Percentiles rank a stretch among this genome's conserved stretches.
phyloP scores from a whole-genome alignment of 1,140 invertebrate genomes.

The Paraescarpia echinospica region DNA sequence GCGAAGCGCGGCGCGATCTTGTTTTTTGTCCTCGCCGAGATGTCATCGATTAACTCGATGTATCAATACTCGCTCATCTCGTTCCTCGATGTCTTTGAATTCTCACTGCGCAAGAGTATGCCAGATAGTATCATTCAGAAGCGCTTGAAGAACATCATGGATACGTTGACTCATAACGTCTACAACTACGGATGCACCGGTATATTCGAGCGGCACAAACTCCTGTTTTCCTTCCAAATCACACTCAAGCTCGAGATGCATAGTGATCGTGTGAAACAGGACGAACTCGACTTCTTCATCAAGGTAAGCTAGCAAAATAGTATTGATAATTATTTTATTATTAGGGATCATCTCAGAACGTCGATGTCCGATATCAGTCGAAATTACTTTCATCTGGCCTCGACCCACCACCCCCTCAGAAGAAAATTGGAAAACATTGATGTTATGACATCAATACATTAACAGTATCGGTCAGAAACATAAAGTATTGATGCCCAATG shows the following conservation, averaged over 20 bases:
- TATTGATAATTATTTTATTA: no score
- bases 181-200: constrained; percentile 88
- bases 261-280: constrained; percentile 65
- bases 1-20: constrained; percentile 82
- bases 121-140: constrained; percentile 72
- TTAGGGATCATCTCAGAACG: no score
- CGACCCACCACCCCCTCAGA: no score
- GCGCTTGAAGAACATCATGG: constrained; percentile 78
- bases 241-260: constrained; percentile 77
- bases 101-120: constrained; percentile 76
- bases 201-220: constrained; percentile 87
- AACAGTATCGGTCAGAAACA: no score
- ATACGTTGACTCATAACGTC: constrained; percentile 79
- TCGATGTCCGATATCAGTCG: no score
- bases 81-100: constrained; percentile 71
- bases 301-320: constrained; percentile 64
- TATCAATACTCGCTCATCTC: constrained; percentile 83
- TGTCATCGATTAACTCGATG: constrained; percentile 83
- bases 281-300: constrained; percentile 86
- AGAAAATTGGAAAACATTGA: no score
- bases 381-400: no score
- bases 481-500: no score
- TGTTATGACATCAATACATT: no score
- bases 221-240: constrained; percentile 89
- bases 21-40: constrained; percentile 85